Base-by-base conservation (phyloP, 2,888 invertebrate genomes). In the Aproaerema taeniolella region DNA sequence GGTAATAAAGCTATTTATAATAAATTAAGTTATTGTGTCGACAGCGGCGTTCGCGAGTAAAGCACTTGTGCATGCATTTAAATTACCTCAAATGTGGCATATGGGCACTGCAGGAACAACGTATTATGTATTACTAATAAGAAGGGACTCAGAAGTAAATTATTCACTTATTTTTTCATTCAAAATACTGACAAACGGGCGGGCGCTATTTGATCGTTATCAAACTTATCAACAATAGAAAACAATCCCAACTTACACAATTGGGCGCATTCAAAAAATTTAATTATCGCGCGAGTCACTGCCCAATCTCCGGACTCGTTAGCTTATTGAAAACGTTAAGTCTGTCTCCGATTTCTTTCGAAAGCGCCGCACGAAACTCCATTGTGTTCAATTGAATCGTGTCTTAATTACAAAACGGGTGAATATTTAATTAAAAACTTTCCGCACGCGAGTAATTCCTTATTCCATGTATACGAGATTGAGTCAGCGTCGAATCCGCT, bases 401-500 rank as follows among this genome's bases (percentile, higher is more conserved):
- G 71, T 81, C 79, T 83, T 81, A 78, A 83, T 85, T 81, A 83
- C 81, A 71, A 80, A 79, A 78, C 77, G 68, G 73, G 73, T 81
- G 81, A 81, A 80, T 82, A 80, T 82, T 82, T 83, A 82, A 85
- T 82, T 83, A 81, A 83, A 82, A 83, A 82, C 70, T 85, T 81
- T 77, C 73, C 73, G 75, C 80, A 81, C 77, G 81, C 83, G 78
- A 80, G 79, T 73, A 75, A 79, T 81, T 78, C 71, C 79, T 83
- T 82, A 81, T 79, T 81, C 77, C 80, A 78, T 78, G 81, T 81
- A 80, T 80, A 82, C 77, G 71, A 74, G 78, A 81, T 82, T 76
- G 79, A 79, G 79, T 77, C 74, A 71, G 77, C 70, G 69, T 69
- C 75, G 76, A 76, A 71, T 75, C 69, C 74, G 71, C 71, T 75